Conservation (phyloP, 2,888 invertebrate genomes). For the Notocelia uddmanniana region DNA sequence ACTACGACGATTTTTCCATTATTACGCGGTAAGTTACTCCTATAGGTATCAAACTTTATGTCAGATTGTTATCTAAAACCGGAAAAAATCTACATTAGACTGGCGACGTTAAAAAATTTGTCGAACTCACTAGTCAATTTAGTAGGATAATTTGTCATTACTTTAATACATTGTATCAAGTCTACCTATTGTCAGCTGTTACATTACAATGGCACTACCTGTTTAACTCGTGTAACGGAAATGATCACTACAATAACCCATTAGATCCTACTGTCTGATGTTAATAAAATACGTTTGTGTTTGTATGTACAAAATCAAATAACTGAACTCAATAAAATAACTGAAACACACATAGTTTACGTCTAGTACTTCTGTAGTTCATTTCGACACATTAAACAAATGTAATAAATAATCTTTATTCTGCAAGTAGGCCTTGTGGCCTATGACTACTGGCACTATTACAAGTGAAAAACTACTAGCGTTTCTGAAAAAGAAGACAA, state of each 20-base stretch:
- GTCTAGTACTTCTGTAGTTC: no score
- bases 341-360: no score
- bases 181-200: conserved; percentile 41
- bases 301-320: no score
- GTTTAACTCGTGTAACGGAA: conserved; percentile 44
- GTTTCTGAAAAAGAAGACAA: no score
- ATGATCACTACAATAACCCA: conserved; percentile 42
- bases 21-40: conserved; percentile 20
- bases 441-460: no score
- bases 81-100: conserved; percentile 53
- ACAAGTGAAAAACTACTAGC: no score
- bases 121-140: conserved; percentile 49
- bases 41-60: conserved; percentile 20
- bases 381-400: no score
- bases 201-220: conserved; percentile 43
- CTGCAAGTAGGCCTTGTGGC: no score
- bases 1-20: conserved; percentile 59
- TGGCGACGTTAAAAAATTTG: conserved; percentile 53
- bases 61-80: conserved; percentile 60
- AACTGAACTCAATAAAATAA: no score
- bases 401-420: no score
- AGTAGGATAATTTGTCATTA: conserved; percentile 48
- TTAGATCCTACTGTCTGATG: conserved; percentile 36
- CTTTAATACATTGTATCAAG: conserved; percentile 38
- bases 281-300: conserved; percentile 10